Evolutionary conservation across 2,888 invertebrate species (phyloP).

Genomic region (Pyrrhosoma nymphula): DNA sequence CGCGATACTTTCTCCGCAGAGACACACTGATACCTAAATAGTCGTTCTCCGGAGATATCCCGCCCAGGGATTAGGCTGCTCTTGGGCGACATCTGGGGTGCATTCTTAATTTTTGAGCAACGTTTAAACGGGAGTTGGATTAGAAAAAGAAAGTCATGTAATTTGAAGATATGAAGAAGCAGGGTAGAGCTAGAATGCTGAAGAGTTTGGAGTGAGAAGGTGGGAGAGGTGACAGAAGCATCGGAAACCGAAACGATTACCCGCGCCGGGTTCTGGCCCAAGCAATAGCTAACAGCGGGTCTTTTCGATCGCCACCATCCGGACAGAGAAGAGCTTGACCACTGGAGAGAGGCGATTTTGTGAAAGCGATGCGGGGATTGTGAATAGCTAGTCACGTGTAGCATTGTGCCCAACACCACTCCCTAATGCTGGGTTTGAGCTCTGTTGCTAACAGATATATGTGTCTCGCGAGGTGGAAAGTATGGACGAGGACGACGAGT

Average conservation of each 20-base stretch:
- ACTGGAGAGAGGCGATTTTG: not conserved
- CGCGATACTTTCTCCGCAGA: too few relatives aligned
- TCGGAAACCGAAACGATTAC: not conserved
- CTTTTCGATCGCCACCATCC: not conserved
- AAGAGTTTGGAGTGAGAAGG: too few relatives aligned
- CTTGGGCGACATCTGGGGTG: too few relatives aligned
- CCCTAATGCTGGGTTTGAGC: not conserved
- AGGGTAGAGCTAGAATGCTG: too few relatives aligned
- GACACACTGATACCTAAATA: too few relatives aligned
- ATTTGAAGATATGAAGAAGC: too few relatives aligned
- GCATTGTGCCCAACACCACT: not conserved
- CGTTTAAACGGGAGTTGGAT: too few relatives aligned
- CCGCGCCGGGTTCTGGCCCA: not conserved
- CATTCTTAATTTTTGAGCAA: too few relatives aligned
- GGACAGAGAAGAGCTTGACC: not conserved
- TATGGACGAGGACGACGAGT: not conserved
- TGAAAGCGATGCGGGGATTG: not conserved
- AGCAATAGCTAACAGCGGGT: not conserved
- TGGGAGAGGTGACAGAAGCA: not conserved
- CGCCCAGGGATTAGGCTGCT: too few relatives aligned
- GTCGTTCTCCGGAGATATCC: too few relatives aligned
- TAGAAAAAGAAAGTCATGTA: too few relatives aligned
- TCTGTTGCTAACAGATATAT: not conserved
- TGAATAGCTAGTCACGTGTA: not conserved
- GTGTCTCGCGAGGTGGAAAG: not conserved